Conservation (phyloP, 2,888 invertebrate species). For the Napeogenes inachia region DNA sequence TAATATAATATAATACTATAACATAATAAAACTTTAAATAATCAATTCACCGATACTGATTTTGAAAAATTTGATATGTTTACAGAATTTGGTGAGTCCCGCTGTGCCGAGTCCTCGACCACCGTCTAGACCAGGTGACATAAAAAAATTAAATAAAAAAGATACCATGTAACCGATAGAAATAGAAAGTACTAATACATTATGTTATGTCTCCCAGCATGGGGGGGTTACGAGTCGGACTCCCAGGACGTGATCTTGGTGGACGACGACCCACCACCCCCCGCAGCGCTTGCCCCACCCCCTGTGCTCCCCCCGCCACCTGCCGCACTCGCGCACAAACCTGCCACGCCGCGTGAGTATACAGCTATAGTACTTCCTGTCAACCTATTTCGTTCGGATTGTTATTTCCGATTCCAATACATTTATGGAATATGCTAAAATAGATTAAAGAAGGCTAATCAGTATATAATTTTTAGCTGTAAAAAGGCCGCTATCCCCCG, state of each 20-base stretch:
- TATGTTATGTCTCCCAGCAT: slow-evolving; percentile 45
- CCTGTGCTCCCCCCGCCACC: slow-evolving; percentile 25
- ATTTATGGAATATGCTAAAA: too few relatives aligned
- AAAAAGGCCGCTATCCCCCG: slow-evolving; percentile 59
- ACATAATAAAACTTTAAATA: not conserved
- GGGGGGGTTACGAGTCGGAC: slow-evolving; percentile 74
- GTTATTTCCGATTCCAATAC: not conserved
- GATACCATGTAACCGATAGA: not conserved
- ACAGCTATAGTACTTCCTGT: not conserved
- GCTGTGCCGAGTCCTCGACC: slow-evolving; percentile 64
- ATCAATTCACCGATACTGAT: too few relatives aligned
- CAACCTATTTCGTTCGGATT: not conserved
- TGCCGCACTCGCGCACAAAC: slow-evolving; percentile 37
- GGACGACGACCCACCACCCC: slow-evolving; percentile 63
- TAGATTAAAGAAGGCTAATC: not conserved
- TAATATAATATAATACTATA: not conserved
- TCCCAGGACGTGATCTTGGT: slow-evolving; percentile 73
- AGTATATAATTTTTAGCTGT: slow-evolving; percentile 41
- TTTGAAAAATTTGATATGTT: slow-evolving; percentile 21
- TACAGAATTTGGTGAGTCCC: slow-evolving; percentile 65
- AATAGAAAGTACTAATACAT: not conserved
- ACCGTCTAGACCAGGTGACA: slow-evolving; percentile 59
- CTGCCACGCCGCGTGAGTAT: slow-evolving; percentile 55
- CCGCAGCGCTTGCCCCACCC: slow-evolving; percentile 29
- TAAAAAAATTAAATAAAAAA: not conserved